phyloP scores from a whole-genome alignment of 2,888 invertebrate species.

The Kuschelorhynchus macadamiae region DNA sequence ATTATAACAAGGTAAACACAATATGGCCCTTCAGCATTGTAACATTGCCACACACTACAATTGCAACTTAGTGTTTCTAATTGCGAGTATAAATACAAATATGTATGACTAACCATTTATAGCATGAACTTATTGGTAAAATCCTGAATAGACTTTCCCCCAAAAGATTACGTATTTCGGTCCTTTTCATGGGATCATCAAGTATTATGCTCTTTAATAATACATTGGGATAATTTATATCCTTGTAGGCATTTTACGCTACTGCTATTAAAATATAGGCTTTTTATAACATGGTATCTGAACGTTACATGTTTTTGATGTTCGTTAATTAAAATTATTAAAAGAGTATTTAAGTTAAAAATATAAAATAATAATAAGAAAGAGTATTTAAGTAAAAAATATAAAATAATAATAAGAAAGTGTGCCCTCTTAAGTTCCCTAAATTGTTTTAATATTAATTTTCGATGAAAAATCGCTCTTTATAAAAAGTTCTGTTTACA shows the following conservation, averaged over 20 bases:
- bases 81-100: constrained; percentile 61
- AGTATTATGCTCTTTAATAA: constrained; percentile 27
- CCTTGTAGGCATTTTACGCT: constrained; percentile 42
- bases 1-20: background rate
- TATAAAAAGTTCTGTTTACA: no score
- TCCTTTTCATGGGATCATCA: constrained; percentile 20
- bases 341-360: no score
- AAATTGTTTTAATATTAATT: no score
- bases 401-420: no score
- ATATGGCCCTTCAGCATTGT: constrained; percentile 20
- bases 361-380: no score
- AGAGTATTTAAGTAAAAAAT: no score
- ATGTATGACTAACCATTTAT: constrained; percentile 61
- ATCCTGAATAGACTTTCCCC: constrained; percentile 54
- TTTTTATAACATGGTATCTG: no score
- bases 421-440: no score
- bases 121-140: constrained; percentile 52
- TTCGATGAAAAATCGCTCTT: no score
- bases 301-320: no score
- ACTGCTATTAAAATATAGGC: no score
- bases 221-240: constrained; percentile 44
- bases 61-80: constrained; percentile 63
- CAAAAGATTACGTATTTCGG: constrained; percentile 51
- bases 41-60: constrained; percentile 57
- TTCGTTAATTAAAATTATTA: no score